Conservation (phyloP, 2,888 invertebrate genomes). For the Phanerotoma sp. region DNA sequence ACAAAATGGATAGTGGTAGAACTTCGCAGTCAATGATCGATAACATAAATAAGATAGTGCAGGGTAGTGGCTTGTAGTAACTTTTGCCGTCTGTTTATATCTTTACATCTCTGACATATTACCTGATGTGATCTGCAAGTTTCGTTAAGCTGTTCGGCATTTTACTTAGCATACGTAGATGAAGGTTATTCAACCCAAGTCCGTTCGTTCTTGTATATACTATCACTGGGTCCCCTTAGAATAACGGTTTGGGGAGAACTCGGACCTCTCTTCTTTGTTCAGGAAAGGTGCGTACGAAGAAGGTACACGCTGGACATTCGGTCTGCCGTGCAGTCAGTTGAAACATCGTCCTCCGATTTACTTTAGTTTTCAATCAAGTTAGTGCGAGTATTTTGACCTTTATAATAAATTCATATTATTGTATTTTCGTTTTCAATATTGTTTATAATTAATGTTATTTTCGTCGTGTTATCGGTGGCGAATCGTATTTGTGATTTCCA, state of each 20-base stretch:
- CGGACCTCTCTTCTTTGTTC: constrained; percentile 36
- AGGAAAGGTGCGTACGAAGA: constrained; percentile 38
- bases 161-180: constrained; percentile 42
- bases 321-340: constrained; percentile 54
- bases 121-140: not conserved
- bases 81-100: no score
- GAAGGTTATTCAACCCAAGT: constrained; percentile 55
- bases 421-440: no score
- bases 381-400: not conserved
- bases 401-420: no score
- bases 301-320: constrained; percentile 38
- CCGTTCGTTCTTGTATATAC: constrained; percentile 20
- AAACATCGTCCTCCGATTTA: constrained; percentile 48
- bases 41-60: no score
- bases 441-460: no score
- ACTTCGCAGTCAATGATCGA: no score
- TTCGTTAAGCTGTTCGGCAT: constrained; percentile 6
- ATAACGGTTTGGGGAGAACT: constrained; percentile 38
- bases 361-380: constrained; percentile 18
- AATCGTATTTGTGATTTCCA: not conserved
- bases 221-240: constrained; percentile 17
- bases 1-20: no score
- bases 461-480: no score
- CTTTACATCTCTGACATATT: not conserved
- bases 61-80: no score